phyloP scores from a whole-genome alignment of 2,888 invertebrate genomes.

The Drosophila ustulata region DNA sequence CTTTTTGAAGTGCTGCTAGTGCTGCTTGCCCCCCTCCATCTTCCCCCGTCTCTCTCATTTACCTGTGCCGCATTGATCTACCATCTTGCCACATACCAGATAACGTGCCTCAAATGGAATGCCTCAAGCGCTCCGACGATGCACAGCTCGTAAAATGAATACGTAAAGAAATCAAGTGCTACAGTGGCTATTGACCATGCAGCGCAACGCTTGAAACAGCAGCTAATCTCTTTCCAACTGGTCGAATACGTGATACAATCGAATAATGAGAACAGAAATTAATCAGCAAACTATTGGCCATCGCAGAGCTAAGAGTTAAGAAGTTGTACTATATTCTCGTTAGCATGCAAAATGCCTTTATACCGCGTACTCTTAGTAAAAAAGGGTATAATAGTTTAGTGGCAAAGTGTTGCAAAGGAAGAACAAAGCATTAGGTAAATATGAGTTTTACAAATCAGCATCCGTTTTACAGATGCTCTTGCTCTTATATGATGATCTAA shows the following conservation, averaged over 20 bases:
- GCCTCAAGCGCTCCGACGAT: constrained; percentile 51
- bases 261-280: not conserved
- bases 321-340: not conserved
- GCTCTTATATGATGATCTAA: too few relatives aligned
- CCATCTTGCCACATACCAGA: constrained; percentile 65
- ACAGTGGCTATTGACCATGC: constrained; percentile 31
- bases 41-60: constrained; percentile 5
- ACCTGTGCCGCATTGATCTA: constrained; percentile 72
- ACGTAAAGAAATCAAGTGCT: constrained; percentile 12
- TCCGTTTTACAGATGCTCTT: too few relatives aligned
- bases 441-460: too few relatives aligned
- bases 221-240: not conserved
- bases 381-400: not conserved
- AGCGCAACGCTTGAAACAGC: not conserved
- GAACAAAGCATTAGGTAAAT: too few relatives aligned
- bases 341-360: too few relatives aligned
- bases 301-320: not conserved
- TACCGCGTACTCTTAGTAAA: not conserved
- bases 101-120: constrained; percentile 57
- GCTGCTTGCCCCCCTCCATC: constrained; percentile 5
- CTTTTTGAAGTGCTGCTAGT: constrained; percentile 76
- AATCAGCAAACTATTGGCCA: not conserved
- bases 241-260: not conserved
- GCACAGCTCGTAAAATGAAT: constrained; percentile 38
- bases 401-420: too few relatives aligned